A percentile compares a stretch with the other conserved stretches of the same genome.
Conservation (phyloP, 2,888 invertebrate species). For the Drosophila mercatorum region DNA sequence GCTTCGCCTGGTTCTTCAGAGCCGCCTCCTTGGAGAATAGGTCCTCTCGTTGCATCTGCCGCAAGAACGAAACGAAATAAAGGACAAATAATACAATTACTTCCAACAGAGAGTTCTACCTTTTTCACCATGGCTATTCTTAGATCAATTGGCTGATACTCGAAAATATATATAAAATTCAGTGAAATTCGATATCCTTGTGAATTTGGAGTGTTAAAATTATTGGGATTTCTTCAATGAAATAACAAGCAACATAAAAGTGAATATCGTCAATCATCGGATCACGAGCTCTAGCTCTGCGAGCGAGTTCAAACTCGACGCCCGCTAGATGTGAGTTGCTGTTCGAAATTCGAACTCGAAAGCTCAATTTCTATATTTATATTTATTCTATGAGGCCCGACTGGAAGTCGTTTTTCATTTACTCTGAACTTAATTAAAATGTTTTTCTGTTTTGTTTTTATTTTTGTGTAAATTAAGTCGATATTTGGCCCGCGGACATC, state of each 20-base stretch:
- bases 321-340: background rate
- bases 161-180: background rate
- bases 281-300: too few species aligned
- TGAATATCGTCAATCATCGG: background rate
- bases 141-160: background rate
- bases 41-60: slow-evolving; percentile 75
- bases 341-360: too few species aligned
- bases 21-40: slow-evolving; percentile 88
- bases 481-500: slow-evolving; percentile 31
- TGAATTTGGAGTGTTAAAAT: background rate
- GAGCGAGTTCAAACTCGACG: background rate
- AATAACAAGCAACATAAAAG: background rate
- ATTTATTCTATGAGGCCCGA: background rate
- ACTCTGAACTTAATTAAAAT: slow-evolving; percentile 38
- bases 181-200: background rate
- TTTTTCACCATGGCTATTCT: background rate
- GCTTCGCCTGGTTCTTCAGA: slow-evolving; percentile 90
- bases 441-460: background rate
- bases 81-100: background rate
- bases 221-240: background rate
- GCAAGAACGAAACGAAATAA: background rate
- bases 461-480: slow-evolving; percentile 22
- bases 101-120: background rate
- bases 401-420: slow-evolving; percentile 15
- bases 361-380: background rate